Evolutionary conservation across 2,797 vertebrate species (phyloP).

Genomic region (Sternarchorhynchus goeldii): DNA sequence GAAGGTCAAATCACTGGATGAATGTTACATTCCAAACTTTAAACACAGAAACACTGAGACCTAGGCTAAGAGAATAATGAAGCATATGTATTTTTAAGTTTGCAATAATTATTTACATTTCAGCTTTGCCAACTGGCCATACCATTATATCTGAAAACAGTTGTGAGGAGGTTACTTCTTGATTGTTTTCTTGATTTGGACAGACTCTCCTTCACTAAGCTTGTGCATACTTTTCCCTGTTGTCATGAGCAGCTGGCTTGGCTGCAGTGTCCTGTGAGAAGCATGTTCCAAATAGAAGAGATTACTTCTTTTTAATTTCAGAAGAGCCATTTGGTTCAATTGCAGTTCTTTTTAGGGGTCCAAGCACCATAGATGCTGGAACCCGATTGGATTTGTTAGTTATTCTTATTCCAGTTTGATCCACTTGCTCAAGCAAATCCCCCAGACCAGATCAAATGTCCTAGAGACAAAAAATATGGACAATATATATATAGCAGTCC

Average conservation of each 20-base stretch:
- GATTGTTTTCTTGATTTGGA: conserved; percentile 37
- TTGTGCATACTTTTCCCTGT: conserved; percentile 43
- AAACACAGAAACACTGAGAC: background rate
- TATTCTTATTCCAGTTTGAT: too few relatives aligned
- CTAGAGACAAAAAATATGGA: too few relatives aligned
- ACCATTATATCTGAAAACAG: background rate
- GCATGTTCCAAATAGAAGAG: conserved; percentile 36
- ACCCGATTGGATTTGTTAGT: too few relatives aligned
- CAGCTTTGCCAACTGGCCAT: background rate
- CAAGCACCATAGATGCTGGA: too few relatives aligned
- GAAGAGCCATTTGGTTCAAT: background rate
- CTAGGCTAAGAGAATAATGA: background rate
- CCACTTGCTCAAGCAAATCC: too few relatives aligned
- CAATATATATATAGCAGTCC: too few relatives aligned
- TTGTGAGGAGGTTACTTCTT: conserved; percentile 2
- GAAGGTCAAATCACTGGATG: background rate
- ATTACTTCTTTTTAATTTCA: conserved; percentile 35
- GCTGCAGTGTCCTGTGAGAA: conserved; percentile 37
- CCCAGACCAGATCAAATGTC: too few relatives aligned
- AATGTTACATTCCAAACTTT: background rate
- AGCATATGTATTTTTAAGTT: background rate
- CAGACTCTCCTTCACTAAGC: conserved; percentile 14
- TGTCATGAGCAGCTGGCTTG: conserved; percentile 50
- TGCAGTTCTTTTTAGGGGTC: too few relatives aligned
- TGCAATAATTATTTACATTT: background rate